Evolutionary conservation across 2,113 vertebrate genomes (phyloP).

Genomic region (Takifugu bimaculatus): DNA sequence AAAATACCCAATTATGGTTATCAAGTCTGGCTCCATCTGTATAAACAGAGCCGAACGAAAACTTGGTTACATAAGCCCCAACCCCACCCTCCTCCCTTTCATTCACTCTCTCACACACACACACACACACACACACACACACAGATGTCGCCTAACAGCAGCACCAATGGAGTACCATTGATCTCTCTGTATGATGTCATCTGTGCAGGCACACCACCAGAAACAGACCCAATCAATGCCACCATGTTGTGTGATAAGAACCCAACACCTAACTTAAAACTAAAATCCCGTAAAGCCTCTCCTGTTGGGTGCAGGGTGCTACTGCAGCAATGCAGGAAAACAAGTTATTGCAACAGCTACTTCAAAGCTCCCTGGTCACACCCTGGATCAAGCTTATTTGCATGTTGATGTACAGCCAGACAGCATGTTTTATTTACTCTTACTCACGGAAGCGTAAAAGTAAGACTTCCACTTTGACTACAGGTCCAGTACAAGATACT

Average conservation of each 20-base stretch:
- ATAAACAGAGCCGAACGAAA: slow-evolving; percentile 5
- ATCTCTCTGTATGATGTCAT: slow-evolving; percentile 37
- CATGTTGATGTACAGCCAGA: too few relatives aligned
- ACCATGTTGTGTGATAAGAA: neutral
- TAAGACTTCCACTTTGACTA: too few relatives aligned
- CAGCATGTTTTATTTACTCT: too few relatives aligned
- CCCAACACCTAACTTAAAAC: neutral
- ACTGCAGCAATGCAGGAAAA: too few relatives aligned
- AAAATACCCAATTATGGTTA: slow-evolving; percentile 26
- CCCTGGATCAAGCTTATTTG: too few relatives aligned
- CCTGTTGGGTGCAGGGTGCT: too few relatives aligned
- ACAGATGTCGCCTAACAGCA: slow-evolving; percentile 1
- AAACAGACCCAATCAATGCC: neutral
- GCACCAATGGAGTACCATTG: slow-evolving; percentile 15
- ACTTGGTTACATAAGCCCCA: neutral
- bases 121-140: neutral
- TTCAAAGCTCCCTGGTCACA: too few relatives aligned
- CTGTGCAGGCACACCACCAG: slow-evolving; percentile 2
- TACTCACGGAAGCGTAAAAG: too few relatives aligned
- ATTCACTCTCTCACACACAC: neutral
- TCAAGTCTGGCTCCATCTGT: slow-evolving; percentile 11
- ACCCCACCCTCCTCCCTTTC: neutral
- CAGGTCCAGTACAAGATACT: too few relatives aligned
- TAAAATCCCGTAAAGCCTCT: too few relatives aligned
- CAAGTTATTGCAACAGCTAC: too few relatives aligned